Percentiles rank a stretch among this genome's conserved stretches.
Evolutionary conservation across 2,797 vertebrate species (phyloP).

Genomic region (Sebastes elongatus): DNA sequence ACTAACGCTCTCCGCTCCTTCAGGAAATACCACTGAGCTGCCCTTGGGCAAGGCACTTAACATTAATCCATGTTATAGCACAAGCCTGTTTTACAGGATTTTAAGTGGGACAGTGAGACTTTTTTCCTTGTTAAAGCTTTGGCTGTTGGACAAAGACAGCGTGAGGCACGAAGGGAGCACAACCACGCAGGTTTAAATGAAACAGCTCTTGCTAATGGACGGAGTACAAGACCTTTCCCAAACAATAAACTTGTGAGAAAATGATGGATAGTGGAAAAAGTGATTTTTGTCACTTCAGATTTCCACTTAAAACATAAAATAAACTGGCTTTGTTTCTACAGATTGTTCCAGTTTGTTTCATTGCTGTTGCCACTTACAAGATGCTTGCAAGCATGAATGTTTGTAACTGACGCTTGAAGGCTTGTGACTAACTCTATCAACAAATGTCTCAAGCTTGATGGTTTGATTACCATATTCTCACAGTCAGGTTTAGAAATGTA

Average conservation of each 20-base stretch:
- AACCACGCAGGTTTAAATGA: not conserved
- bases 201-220: constrained; percentile 2
- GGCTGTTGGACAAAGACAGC: not conserved
- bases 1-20: constrained; percentile 28
- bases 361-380: not conserved
- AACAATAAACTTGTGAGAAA: not conserved
- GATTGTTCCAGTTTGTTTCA: not conserved
- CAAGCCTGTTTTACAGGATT: constrained; percentile 41
- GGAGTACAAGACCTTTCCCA: not conserved
- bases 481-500: not conserved
- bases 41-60: constrained; percentile 37
- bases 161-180: not conserved
- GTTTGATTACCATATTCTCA: not conserved
- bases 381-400: not conserved
- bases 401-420: not conserved
- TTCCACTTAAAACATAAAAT: not conserved
- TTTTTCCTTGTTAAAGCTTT: constrained; percentile 28
- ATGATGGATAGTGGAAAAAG: not conserved
- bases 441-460: not conserved
- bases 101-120: constrained; percentile 14
- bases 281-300: not conserved
- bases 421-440: not conserved
- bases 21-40: constrained; percentile 29
- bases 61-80: constrained; percentile 35
- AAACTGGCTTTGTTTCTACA: not conserved